Conservation (phyloP, 1,140 invertebrate species). For the Archegozetes longisetosus region DNA sequence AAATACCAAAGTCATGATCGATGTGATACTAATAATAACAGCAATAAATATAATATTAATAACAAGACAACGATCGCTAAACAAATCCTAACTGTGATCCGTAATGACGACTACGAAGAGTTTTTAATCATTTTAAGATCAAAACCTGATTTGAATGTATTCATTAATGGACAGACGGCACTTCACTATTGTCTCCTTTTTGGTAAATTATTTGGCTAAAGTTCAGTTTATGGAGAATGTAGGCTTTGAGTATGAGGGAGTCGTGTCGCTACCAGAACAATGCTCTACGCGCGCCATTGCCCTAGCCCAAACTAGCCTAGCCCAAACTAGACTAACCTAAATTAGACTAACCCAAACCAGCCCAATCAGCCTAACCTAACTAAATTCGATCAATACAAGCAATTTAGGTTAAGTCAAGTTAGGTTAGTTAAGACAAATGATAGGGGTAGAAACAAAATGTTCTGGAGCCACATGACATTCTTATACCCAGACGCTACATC, state of each 20-base stretch:
- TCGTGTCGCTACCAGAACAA: neutral
- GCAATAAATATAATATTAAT: neutral
- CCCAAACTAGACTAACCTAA: neutral
- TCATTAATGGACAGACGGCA: conserved; percentile 19
- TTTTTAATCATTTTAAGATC: conserved; percentile 1
- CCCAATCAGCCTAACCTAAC: no score
- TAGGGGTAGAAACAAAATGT: no score
- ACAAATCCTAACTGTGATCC: conserved; percentile 9
- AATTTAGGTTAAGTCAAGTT: no score
- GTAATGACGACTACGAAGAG: conserved; percentile 11
- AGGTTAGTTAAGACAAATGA: no score
- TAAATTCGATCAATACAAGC: no score
- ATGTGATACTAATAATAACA: no score
- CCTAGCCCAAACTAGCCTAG: neutral
- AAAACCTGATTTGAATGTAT: conserved; percentile 19
- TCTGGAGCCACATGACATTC: no score
- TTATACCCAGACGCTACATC: no score
- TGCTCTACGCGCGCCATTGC: neutral
- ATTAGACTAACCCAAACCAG: neutral
- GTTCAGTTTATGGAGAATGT: neutral
- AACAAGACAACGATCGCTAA: conserved; percentile 6
- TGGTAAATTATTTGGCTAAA: conserved; percentile 11
- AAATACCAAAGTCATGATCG: no score
- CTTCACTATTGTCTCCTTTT: conserved; percentile 16
- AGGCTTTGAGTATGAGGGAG: neutral